These are phyloP conservation scores for Mormoops blainvillei DNA, from an alignment of 2,113 vertebrate species.

Conservation along the genomic window DNA sequence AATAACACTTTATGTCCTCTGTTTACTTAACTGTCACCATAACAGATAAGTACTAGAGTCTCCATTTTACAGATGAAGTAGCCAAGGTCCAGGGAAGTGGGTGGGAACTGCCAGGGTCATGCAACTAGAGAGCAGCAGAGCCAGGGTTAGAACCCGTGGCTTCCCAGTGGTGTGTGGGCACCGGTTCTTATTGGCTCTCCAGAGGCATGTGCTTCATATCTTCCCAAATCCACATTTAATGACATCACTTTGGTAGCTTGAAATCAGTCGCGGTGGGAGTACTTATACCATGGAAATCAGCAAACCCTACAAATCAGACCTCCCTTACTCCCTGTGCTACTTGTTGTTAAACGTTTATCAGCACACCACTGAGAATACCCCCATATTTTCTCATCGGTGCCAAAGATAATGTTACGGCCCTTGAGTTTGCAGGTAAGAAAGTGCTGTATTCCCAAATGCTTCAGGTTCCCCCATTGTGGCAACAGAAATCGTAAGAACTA, in stretches of 20 bases:
- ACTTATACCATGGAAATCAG: background rate
- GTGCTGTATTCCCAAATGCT: background rate
- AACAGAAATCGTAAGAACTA: background rate
- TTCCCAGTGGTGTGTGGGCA: background rate
- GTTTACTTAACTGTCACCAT: background rate
- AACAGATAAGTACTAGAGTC: background rate
- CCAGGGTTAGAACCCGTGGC: background rate
- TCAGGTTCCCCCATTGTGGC: background rate
- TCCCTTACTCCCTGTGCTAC: background rate
- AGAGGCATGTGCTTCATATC: background rate
- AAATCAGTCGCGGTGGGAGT: background rate
- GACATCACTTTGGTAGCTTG: background rate
- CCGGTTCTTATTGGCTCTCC: background rate
- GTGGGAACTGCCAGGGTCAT: background rate
- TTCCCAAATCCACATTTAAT: background rate
- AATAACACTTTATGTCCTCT: background rate
- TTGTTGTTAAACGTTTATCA: background rate
- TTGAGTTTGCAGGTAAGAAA: background rate
- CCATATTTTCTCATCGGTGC: background rate
- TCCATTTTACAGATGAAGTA: background rate
- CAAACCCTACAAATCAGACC: background rate
- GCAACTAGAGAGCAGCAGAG: background rate
- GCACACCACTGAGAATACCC: background rate
- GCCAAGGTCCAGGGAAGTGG: background rate
- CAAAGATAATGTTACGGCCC: background rate